Conservation (phyloP, 2,797 vertebrate genomes). For the Gymnoscopelus microlampas region DNA sequence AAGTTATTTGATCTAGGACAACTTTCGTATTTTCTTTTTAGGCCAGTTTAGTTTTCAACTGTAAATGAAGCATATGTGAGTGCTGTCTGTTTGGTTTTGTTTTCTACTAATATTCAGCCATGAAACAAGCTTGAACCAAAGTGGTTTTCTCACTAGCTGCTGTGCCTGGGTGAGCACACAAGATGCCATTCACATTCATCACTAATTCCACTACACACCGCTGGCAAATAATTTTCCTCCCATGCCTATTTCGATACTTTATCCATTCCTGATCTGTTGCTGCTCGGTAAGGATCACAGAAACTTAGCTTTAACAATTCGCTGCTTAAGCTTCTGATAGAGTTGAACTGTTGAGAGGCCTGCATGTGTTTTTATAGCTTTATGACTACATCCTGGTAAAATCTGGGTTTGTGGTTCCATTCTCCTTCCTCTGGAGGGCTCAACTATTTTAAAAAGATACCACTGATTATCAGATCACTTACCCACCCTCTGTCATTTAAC, state of each 20-base stretch:
- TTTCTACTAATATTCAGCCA: slow-evolving; percentile 86
- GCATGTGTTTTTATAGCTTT: slow-evolving; percentile 73
- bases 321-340: slow-evolving; percentile 64
- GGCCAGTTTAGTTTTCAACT: slow-evolving; percentile 75
- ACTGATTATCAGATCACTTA: slow-evolving; percentile 36
- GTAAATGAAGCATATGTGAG: slow-evolving; percentile 82
- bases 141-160: slow-evolving; percentile 97
- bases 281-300: slow-evolving; percentile 64
- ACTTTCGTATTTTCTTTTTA: slow-evolving; percentile 59
- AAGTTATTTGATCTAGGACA: slow-evolving; percentile 57
- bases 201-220: slow-evolving; percentile 85
- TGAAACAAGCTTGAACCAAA: slow-evolving; percentile 99
- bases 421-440: slow-evolving; percentile 46
- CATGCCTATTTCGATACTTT: slow-evolving; percentile 33
- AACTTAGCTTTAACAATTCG: slow-evolving; percentile 74
- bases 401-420: slow-evolving; percentile 54
- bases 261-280: slow-evolving; percentile 57
- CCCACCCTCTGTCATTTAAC: slow-evolving; percentile 28
- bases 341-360: slow-evolving; percentile 58
- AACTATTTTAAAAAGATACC: slow-evolving; percentile 58
- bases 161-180: slow-evolving; percentile 90
- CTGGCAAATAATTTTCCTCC: slow-evolving; percentile 86
- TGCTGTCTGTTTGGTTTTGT: slow-evolving; percentile 58
- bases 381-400: slow-evolving; percentile 60
- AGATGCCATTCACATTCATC: slow-evolving; percentile 87